These are phyloP conservation scores for Chrosomus eos DNA, from an alignment of 2,797 vertebrate genomes.

Conservation along the genomic window DNA sequence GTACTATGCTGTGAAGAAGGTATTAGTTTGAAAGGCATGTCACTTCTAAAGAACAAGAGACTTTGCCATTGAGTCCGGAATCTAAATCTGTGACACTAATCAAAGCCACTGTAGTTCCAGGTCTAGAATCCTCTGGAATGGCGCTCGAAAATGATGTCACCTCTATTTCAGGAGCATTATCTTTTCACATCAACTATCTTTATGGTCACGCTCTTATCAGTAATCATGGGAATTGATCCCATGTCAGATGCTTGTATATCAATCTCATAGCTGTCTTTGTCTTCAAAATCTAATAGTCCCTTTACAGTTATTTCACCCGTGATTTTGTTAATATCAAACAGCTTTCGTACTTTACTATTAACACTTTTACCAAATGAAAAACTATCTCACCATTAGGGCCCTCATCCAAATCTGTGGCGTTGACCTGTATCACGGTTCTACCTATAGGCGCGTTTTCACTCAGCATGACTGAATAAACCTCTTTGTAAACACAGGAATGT, in stretches of 20 bases:
- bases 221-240: conserved; percentile 65
- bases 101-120: conserved; percentile 72
- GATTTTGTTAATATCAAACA: conserved; percentile 66
- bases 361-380: conserved; percentile 73
- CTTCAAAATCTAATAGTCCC: conserved; percentile 78
- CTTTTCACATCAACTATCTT: conserved; percentile 79
- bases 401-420: conserved; percentile 80
- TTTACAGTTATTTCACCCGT: conserved; percentile 75
- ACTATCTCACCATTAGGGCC: conserved; percentile 76
- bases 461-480: conserved; percentile 69
- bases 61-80: conserved; percentile 69
- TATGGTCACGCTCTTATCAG: conserved; percentile 77
- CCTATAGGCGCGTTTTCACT: conserved; percentile 73
- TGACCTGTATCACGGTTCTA: conserved; percentile 72
- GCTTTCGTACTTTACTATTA: conserved; percentile 31
- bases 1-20: conserved; percentile 68
- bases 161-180: conserved; percentile 79
- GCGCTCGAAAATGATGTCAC: conserved; percentile 76
- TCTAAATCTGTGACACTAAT: conserved; percentile 75
- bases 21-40: conserved; percentile 65
- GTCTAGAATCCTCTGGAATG: conserved; percentile 73
- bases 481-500: conserved; percentile 75
- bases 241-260: conserved; percentile 79
- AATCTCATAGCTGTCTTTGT: conserved; percentile 71
- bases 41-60: conserved; percentile 38